phyloP scores from a whole-genome alignment of 1,140 invertebrate species.

The Oreohelix idahoensis region DNA sequence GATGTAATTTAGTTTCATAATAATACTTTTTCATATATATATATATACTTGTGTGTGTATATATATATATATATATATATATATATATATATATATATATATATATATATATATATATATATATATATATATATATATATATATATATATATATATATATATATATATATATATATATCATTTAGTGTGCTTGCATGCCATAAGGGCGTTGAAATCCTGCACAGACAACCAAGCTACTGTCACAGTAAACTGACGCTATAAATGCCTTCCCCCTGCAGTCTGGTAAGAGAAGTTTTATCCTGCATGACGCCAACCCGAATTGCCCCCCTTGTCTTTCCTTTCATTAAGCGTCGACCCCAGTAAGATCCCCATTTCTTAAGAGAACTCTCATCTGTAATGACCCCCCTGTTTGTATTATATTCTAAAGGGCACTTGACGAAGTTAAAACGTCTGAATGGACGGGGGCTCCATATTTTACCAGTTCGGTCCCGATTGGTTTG shows the following conservation, averaged over 20 bases:
- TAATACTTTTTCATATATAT: no score
- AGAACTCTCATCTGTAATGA: conserved; percentile 1
- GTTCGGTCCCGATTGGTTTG: background rate
- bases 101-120: no score
- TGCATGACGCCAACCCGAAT: background rate
- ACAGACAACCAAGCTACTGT: background rate
- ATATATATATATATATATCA: no score
- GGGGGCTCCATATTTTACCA: background rate
- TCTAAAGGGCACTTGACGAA: conserved; percentile 2
- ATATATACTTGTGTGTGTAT: no score
- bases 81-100: no score
- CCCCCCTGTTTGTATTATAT: conserved; percentile 5
- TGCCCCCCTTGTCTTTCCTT: background rate
- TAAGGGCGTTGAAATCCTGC: no score
- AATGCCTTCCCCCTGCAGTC: background rate
- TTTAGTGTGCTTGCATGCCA: no score
- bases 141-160: no score
- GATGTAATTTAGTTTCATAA: no score
- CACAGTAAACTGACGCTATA: background rate
- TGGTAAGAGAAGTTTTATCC: background rate
- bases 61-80: no score
- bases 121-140: no score
- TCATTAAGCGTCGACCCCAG: background rate
- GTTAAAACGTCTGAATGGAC: conserved; percentile 13
- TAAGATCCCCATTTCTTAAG: background rate